Conservation (phyloP, 2,888 invertebrate species). For the Mesochorus sp. region DNA sequence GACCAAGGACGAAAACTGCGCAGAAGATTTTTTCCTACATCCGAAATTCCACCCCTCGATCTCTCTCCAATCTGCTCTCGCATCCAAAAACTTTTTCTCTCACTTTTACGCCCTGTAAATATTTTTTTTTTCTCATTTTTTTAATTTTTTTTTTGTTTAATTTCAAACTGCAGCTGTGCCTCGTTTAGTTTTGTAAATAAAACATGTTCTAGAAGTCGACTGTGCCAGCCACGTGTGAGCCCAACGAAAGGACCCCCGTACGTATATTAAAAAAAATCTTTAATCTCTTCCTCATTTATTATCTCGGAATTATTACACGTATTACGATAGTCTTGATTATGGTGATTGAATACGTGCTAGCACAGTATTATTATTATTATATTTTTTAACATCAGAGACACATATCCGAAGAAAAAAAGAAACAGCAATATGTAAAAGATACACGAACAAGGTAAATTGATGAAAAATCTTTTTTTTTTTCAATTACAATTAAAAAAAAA, state of each 20-base stretch:
- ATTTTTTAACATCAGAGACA: too few relatives aligned
- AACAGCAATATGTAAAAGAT: too few relatives aligned
- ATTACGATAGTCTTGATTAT: too few relatives aligned
- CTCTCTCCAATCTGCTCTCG: constrained; percentile 81
- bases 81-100: constrained; percentile 74
- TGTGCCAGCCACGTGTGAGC: constrained; percentile 79
- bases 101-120: background rate
- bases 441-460: too few relatives aligned
- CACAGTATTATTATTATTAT: too few relatives aligned
- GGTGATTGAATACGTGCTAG: too few relatives aligned
- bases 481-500: background rate
- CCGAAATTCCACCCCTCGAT: too few relatives aligned
- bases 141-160: constrained; percentile 52
- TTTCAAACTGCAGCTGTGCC: constrained; percentile 71
- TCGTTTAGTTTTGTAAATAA: constrained; percentile 74
- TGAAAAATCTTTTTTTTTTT: background rate
- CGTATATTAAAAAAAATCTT: constrained; percentile 82
- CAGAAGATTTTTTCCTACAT: too few relatives aligned
- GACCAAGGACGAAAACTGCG: too few relatives aligned
- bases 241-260: constrained; percentile 88
- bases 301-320: too few relatives aligned
- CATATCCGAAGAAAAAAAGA: too few relatives aligned
- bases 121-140: constrained; percentile 8
- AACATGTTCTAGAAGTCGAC: constrained; percentile 78
- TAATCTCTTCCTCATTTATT: background rate